Evolutionary conservation across 2,797 vertebrate genomes (phyloP), one percentile per base, ranked within the genome.

Genomic region (Eutrigla gurnardus): DNA sequence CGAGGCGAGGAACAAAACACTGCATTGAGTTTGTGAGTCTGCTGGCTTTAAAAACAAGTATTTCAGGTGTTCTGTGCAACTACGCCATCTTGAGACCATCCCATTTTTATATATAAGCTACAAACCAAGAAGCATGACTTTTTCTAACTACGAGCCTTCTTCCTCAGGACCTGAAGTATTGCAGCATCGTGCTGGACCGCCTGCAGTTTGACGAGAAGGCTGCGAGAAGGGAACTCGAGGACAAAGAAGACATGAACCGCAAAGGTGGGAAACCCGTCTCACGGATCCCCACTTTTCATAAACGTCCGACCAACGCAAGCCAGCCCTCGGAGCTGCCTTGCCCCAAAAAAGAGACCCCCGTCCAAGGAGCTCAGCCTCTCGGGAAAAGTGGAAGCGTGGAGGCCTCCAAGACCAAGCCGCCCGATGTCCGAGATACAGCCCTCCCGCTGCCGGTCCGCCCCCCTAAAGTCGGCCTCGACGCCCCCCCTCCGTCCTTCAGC

Each of bases 251-350:
- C 33, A 84, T 89, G 81, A 87, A 73, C 35, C 93, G 91, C 3
- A 94, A 87, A 86, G 68, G 91, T 47, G 87, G 82, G 9, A 95
- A 93, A 55, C 68, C 59, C 0, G 46, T 84, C 9, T 95, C 94
- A 42, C 87, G 94, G 8, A 95, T 96, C 65, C 95, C 95, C 13
- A 95, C 94, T 61, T 94, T 95, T 74, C 92, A 92, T 7, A 94
- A 94, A 63, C 86, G 91, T 49, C 83, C 91, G 7, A 14, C 61
- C 1, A 2, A 40, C 32, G 10, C n/a, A 2, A 60, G 53, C 68
- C 88, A 73, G 35, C 61, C 0, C 59, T 33, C 69, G 1, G 74
- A 92, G 72, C 54, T 50, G n/a, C 74, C 75, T 2, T 36, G 63
- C 35, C 47, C 80, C 62, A 86, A 62, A 59, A 90, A 66, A 39